A percentile compares a stretch with the other conserved stretches of the same genome.
Evolutionary conservation across 2,797 vertebrate species (phyloP).

Genomic region (Enteromius argenteus): DNA sequence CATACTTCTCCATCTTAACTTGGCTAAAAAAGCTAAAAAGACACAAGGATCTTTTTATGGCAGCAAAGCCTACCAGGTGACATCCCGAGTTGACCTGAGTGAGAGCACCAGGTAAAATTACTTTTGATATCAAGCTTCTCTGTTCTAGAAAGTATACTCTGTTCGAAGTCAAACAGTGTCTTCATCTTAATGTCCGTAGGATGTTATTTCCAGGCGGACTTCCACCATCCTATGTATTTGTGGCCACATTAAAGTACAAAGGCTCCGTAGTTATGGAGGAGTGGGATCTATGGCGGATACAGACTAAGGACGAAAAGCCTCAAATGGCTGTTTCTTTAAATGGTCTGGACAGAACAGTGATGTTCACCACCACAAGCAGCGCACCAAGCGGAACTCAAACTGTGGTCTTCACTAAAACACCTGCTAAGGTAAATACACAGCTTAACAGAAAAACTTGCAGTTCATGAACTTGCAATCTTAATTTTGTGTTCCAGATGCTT

Average conservation of each 20-base stretch:
- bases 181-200: conserved; percentile 70
- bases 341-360: conserved; percentile 84
- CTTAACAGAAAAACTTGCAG: background rate
- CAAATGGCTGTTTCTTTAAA: conserved; percentile 95
- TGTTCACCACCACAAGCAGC: conserved; percentile 87
- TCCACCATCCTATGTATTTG: conserved; percentile 96
- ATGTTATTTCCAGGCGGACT: conserved; percentile 95
- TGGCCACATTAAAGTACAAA: conserved; percentile 94
- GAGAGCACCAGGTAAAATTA: conserved; percentile 87
- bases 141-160: background rate
- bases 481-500: background rate
- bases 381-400: conserved; percentile 84
- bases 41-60: conserved; percentile 87
- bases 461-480: background rate
- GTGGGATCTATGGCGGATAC: conserved; percentile 96
- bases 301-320: conserved; percentile 85
- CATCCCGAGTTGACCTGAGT: conserved; percentile 87
- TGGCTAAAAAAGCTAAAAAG: conserved; percentile 92
- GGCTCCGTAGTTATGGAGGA: conserved; percentile 84
- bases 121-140: background rate
- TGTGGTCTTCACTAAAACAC: conserved; percentile 82
- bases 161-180: conserved; percentile 22
- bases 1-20: conserved; percentile 89
- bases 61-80: conserved; percentile 91
- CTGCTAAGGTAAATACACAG: conserved; percentile 80